Percentiles rank a stretch among this genome's conserved stretches.
phyloP scores from a whole-genome alignment of 1,140 invertebrate species.

The Lordiphosa mommai region DNA sequence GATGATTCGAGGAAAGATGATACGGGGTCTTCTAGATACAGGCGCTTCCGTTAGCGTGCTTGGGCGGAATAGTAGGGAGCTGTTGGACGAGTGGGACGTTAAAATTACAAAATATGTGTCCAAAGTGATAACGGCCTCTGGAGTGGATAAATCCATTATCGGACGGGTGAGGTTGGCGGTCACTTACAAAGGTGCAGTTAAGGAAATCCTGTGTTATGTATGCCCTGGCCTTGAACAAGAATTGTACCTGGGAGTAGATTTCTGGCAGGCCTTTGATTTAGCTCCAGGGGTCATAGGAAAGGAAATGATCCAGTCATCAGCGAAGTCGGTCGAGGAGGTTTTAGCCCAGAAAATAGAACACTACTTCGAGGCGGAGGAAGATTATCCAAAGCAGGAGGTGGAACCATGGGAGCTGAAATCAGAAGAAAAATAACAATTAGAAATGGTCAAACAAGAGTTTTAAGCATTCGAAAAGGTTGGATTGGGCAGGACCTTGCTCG shows the following conservation, averaged over 20 bases:
- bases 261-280: background rate
- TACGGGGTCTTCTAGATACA: background rate
- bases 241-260: background rate
- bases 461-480: no score
- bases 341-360: background rate
- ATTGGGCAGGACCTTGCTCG: no score
- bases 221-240: background rate
- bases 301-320: no score
- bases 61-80: background rate
- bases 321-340: background rate
- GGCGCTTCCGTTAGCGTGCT: background rate
- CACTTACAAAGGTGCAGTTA: background rate
- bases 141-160: background rate
- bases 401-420: no score
- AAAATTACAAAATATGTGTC: background rate
- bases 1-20: background rate
- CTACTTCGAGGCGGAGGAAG: no score
- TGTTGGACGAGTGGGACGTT: background rate
- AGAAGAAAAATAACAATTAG: no score
- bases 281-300: background rate
- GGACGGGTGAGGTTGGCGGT: background rate
- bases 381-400: no score
- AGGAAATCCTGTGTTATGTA: background rate
- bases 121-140: background rate
- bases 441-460: no score